Evolutionary conservation across 2,113 vertebrate species (phyloP).

Genomic region (Irena cyanogastra): DNA sequence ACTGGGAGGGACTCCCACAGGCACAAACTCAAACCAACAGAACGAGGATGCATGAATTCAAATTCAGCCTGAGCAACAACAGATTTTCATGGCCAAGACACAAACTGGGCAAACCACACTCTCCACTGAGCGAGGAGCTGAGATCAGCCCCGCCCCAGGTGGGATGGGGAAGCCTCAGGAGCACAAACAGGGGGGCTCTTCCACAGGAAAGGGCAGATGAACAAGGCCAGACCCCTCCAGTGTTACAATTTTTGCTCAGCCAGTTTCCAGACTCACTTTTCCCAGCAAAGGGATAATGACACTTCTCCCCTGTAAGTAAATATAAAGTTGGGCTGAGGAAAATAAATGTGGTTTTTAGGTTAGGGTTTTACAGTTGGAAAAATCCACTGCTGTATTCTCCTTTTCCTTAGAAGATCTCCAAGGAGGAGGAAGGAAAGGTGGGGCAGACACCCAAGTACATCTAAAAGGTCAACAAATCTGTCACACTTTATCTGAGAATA

Average conservation of each 20-base stretch:
- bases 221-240: neutral
- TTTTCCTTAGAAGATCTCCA: neutral
- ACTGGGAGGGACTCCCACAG: neutral
- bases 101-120: neutral
- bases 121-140: rapidly evolving
- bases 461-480: neutral
- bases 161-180: neutral
- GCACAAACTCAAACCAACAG: neutral
- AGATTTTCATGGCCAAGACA: neutral
- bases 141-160: neutral
- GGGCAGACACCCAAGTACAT: neutral
- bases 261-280: neutral
- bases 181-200: neutral
- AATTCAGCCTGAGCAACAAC: neutral
- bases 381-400: neutral
- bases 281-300: neutral
- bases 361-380: neutral
- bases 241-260: neutral
- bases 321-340: neutral
- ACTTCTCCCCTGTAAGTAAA: neutral
- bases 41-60: rapidly evolving
- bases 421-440: neutral
- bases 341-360: neutral
- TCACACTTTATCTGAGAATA: neutral
- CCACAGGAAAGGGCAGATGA: neutral